Conservation (phyloP, 2,797 vertebrate genomes). For the Mareca strepera region DNA sequence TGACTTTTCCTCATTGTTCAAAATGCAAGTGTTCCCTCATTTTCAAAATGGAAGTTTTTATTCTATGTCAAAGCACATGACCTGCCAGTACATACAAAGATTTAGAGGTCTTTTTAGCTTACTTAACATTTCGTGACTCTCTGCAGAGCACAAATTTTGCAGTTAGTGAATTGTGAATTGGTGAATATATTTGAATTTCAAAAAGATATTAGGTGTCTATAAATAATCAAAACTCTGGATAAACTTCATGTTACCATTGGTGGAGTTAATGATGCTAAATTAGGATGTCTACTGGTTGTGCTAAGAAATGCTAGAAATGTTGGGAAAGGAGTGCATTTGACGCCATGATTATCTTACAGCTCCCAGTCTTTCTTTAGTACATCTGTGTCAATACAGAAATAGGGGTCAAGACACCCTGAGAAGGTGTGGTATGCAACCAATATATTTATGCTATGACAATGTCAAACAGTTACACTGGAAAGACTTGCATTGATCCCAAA, state of each 20-base stretch:
- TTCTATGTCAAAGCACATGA: not conserved
- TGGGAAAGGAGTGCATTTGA: not conserved
- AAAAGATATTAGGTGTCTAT: not conserved
- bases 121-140: not conserved
- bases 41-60: not conserved
- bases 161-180: not conserved
- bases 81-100: not conserved
- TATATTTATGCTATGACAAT: not conserved
- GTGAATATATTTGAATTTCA: not conserved
- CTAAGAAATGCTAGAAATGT: not conserved
- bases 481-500: not conserved
- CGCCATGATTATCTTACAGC: not conserved
- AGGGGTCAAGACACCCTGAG: not conserved
- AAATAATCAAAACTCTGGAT: not conserved
- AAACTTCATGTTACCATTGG: not conserved
- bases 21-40: not conserved
- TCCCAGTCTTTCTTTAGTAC: not conserved
- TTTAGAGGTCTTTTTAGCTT: not conserved
- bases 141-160: not conserved
- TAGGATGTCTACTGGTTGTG: not conserved
- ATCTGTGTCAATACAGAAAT: not conserved
- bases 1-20: not conserved
- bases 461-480: not conserved
- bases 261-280: not conserved
- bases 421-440: not conserved